phyloP scores from a whole-genome alignment of 2,797 vertebrate species.

The Brotula barbata region DNA sequence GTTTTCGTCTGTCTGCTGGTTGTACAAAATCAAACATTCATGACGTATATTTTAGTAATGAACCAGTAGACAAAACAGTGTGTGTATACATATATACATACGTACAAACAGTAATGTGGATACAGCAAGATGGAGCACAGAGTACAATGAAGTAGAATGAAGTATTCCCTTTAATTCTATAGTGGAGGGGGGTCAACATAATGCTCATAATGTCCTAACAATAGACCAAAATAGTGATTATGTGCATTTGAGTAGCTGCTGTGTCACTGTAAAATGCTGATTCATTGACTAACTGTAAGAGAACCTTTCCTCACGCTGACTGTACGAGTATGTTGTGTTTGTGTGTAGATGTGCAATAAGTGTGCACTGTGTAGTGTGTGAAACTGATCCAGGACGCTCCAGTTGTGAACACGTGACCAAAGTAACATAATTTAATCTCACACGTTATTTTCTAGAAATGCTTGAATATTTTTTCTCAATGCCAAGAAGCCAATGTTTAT shows the following conservation, averaged over 20 bases:
- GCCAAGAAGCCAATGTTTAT: slow-evolving; percentile 83
- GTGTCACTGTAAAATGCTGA: slow-evolving; percentile 25
- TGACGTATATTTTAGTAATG: slow-evolving; percentile 21
- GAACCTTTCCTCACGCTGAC: slow-evolving; percentile 47
- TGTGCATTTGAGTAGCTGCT: slow-evolving; percentile 32
- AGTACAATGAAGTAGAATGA: slow-evolving; percentile 38
- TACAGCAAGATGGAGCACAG: slow-evolving; percentile 39
- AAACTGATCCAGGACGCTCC: slow-evolving; percentile 56
- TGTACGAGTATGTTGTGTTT: slow-evolving; percentile 39
- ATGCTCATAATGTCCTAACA: slow-evolving; percentile 19
- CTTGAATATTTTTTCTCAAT: slow-evolving; percentile 79
- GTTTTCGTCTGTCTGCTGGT: slow-evolving; percentile 28
- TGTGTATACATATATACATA: slow-evolving; percentile 50
- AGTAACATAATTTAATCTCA: slow-evolving; percentile 74
- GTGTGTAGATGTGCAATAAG: slow-evolving; percentile 43
- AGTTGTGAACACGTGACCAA: slow-evolving; percentile 78
- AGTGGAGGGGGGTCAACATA: slow-evolving; percentile 37
- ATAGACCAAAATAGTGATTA: slow-evolving; percentile 31
- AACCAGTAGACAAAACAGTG: slow-evolving; percentile 30
- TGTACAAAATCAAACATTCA: slow-evolving; percentile 12
- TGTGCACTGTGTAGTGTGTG: slow-evolving; percentile 67
- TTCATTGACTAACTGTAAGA: slow-evolving; percentile 33
- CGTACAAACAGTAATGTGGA: slow-evolving; percentile 32
- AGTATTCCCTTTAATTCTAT: slow-evolving; percentile 66
- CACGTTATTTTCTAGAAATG: slow-evolving; percentile 78